These are phyloP conservation scores for Drosophila austrosaltans DNA, from an alignment of 2,888 invertebrate genomes.

Conservation along the genomic window DNA sequence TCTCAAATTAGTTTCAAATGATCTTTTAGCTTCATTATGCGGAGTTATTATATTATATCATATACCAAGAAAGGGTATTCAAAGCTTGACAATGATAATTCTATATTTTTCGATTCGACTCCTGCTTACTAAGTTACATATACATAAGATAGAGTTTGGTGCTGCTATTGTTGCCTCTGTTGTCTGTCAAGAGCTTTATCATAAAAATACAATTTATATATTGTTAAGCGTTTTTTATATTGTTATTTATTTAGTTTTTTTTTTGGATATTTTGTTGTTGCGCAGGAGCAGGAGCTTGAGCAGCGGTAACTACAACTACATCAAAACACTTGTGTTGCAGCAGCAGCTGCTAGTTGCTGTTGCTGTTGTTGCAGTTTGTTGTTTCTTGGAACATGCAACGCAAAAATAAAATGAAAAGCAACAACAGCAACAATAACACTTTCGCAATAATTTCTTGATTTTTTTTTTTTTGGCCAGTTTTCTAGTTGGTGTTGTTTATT, in stretches of 20 bases:
- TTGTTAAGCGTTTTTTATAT: slow-evolving; percentile 40
- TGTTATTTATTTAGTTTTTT: not conserved
- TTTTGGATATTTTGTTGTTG: slow-evolving; percentile 4
- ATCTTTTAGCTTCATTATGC: too few species aligned
- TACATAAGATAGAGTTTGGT: slow-evolving; percentile 2
- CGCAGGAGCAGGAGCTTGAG: slow-evolving; percentile 33
- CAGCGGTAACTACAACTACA: slow-evolving; percentile 12
- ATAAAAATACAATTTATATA: slow-evolving; percentile 59
- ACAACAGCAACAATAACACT: slow-evolving; percentile 19
- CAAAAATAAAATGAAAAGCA: slow-evolving; percentile 19
- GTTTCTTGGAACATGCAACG: slow-evolving; percentile 52
- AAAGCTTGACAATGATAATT: not conserved
- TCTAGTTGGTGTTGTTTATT: slow-evolving; percentile 25
- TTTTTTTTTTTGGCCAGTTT: slow-evolving; percentile 35
- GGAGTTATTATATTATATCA: too few species aligned
- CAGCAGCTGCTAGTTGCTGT: slow-evolving; percentile 15
- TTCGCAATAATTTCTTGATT: slow-evolving; percentile 42
- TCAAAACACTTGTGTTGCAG: slow-evolving; percentile 17
- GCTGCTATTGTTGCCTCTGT: slow-evolving; percentile 26
- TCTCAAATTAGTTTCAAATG: too few species aligned
- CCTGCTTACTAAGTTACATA: slow-evolving; percentile 12
- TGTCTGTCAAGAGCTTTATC: slow-evolving; percentile 30
- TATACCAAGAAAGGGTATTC: not conserved
- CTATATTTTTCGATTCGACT: not conserved
- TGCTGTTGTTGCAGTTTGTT: slow-evolving; percentile 23